Percentiles rank a stretch among this genome's conserved stretches.
phyloP scores from a whole-genome alignment of 2,113 vertebrate species.

The Corythaixoides concolor region DNA sequence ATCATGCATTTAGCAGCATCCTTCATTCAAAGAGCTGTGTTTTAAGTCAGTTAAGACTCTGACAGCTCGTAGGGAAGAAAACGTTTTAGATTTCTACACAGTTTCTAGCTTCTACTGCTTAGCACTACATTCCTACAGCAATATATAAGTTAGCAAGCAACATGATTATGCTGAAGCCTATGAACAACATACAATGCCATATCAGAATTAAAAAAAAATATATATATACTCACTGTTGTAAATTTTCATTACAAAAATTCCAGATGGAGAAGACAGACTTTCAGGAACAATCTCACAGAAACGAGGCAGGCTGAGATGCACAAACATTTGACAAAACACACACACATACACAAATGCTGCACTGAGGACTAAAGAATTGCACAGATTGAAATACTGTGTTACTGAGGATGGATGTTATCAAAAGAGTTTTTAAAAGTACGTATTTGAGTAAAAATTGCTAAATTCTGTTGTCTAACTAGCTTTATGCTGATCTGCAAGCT shows the following conservation, averaged over 20 bases:
- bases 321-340: not conserved
- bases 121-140: not conserved
- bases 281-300: not conserved
- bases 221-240: not conserved
- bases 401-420: not conserved
- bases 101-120: not conserved
- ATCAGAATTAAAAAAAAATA: not conserved
- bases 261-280: not conserved
- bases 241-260: not conserved
- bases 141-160: not conserved
- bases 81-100: not conserved
- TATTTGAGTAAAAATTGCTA: not conserved
- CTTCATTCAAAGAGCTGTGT: not conserved
- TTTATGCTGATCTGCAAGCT: not conserved
- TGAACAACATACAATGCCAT: not conserved
- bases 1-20: not conserved
- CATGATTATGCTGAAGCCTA: not conserved
- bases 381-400: not conserved
- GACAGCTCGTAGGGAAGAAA: not conserved
- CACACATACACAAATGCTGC: not conserved
- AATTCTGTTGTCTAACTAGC: not conserved
- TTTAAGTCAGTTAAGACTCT: not conserved
- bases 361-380: not conserved
- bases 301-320: not conserved
- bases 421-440: not conserved